phyloP scores from a whole-genome alignment of 2,888 invertebrate genomes.

The Mycalesis mineus region DNA sequence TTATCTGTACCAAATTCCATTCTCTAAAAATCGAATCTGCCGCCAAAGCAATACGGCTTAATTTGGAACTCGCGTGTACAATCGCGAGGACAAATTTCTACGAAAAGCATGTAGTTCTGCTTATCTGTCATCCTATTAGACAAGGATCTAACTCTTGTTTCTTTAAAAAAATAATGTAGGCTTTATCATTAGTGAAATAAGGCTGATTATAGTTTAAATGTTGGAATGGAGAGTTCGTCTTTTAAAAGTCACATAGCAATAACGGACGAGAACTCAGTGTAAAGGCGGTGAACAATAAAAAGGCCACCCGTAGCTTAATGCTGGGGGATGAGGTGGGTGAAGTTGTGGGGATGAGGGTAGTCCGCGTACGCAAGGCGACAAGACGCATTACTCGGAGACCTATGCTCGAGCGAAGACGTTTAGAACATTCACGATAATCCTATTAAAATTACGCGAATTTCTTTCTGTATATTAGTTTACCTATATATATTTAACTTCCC shows the following conservation, averaged over 20 bases:
- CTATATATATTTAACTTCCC: no score
- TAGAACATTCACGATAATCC: not conserved
- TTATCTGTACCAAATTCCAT: constrained; percentile 38
- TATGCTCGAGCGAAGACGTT: not conserved
- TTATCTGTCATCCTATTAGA: constrained; percentile 57
- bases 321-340: constrained; percentile 33
- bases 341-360: constrained; percentile 44
- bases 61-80: constrained; percentile 25
- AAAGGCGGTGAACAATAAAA: constrained; percentile 62
- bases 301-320: constrained; percentile 45
- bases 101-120: constrained; percentile 58
- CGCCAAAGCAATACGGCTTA: constrained; percentile 27
- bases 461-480: no score
- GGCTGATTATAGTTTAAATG: constrained; percentile 32
- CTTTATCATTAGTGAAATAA: constrained; percentile 32
- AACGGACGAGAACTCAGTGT: constrained; percentile 46
- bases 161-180: constrained; percentile 30
- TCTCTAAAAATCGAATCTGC: constrained; percentile 43
- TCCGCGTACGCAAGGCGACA: constrained; percentile 41
- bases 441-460: no score
- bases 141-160: constrained; percentile 55
- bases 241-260: constrained; percentile 50
- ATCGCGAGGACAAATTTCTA: constrained; percentile 58
- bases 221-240: constrained; percentile 47
- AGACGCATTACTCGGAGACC: constrained; percentile 47